Base-by-base conservation (phyloP, 2,113 vertebrate genomes). In the Maccullochella peelii region DNA sequence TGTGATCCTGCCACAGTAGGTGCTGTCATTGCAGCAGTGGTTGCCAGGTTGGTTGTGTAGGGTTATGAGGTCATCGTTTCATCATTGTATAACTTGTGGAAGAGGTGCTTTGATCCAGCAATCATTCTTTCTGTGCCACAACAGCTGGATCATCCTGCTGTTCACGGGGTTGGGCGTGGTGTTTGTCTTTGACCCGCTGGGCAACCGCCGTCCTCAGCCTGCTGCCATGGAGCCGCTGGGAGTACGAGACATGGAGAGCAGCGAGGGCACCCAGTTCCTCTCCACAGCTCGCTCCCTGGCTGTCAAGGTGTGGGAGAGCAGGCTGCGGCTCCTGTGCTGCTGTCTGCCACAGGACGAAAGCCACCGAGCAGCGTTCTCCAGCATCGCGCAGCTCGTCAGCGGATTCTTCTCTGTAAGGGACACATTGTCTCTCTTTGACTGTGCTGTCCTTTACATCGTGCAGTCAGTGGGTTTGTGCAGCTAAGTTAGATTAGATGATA, bases 101-200 rank as follows among this genome's bases (percentile, higher is more conserved):
- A 8, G 12, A 58, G 6, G 1, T 54, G 49, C 7, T 72, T 68
- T 76, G 8, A 62, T 23, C 8, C 8, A 73, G 6, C 9, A 33
- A 0, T 77, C 16, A 66, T 3, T 75, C 0, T 1, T 10, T 44
- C 14, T 68, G 6, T 54, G 7, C 80, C 49, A 84, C 25, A 66
- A 61, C 95, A 99, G 98, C 88, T 99, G 98, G 98, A 89, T 97
- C 77, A 97, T 99, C 93, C 95, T 99, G 33, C 23, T 96, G 36
- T 95, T 96, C 33, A 99, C 97, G 0, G 8, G 84, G 21, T 10
- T 98, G 8, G 97, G 96, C 0, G 95, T 98, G 9, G 0, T 99
- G 10, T 88, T 99, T 0, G 97, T 98, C 81, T 99, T 99, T 38
- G 98, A 99, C 87, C 98, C 98, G 0, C 93, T 99, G 2, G 98